Conservation (phyloP, 1,140 invertebrate genomes). For the Saxidomus purpurata region DNA sequence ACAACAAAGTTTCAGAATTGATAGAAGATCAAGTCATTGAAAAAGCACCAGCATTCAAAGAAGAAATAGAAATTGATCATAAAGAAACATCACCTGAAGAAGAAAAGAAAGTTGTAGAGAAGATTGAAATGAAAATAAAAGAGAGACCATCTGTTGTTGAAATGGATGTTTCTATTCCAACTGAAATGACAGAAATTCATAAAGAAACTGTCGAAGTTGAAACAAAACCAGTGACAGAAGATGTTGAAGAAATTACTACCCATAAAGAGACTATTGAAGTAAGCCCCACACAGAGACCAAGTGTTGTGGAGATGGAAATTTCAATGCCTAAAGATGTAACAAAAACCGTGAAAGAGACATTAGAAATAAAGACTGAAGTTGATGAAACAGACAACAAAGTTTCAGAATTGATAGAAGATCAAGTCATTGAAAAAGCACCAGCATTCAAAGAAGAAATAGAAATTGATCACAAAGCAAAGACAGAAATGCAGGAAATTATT, state of each 20-base stretch:
- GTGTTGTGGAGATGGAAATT: constrained; percentile 24
- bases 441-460: constrained; percentile 44
- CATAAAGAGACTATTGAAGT: constrained; percentile 31
- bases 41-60: not conserved
- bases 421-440: constrained; percentile 18
- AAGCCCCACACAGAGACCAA: not conserved
- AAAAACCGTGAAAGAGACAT: not conserved
- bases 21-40: constrained; percentile 7
- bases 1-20: not conserved
- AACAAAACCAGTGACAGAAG: constrained; percentile 20
- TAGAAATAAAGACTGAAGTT: not conserved
- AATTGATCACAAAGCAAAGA: constrained; percentile 22
- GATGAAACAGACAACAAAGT: not conserved
- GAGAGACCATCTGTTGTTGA: not conserved
- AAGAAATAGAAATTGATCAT: constrained; percentile 7
- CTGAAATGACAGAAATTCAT: constrained; percentile 16
- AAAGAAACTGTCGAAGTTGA: constrained; percentile 45
- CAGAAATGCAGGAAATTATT: constrained; percentile 33
- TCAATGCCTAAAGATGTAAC: not conserved
- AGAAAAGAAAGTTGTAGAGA: constrained; percentile 11
- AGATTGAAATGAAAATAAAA: not conserved
- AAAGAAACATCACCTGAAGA: not conserved
- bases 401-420: not conserved
- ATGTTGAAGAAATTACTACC: constrained; percentile 16
- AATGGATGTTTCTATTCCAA: not conserved